phyloP scores from a whole-genome alignment of 1,140 invertebrate species.

The Drosophila bifasciata region DNA sequence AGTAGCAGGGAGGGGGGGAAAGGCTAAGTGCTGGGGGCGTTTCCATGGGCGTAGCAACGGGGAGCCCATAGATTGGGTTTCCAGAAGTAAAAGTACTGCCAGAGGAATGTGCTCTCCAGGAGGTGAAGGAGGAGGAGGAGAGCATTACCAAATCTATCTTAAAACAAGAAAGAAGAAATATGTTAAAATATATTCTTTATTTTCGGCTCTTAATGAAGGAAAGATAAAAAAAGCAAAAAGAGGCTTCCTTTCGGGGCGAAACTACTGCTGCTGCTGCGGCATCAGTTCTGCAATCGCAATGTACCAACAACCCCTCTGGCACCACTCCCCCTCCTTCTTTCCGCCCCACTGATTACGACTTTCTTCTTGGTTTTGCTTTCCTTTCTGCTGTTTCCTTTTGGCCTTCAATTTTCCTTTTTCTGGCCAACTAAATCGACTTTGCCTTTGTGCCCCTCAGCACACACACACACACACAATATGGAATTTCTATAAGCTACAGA shows the following conservation, averaged over 20 bases:
- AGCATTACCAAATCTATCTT: too few species aligned
- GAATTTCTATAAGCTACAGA: slow-evolving; percentile 50
- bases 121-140: too few species aligned
- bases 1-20: slow-evolving; percentile 1
- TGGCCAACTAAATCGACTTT: slow-evolving; percentile 75
- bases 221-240: too few species aligned
- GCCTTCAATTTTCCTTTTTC: slow-evolving; percentile 50
- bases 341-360: slow-evolving; percentile 23
- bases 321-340: slow-evolving; percentile 1
- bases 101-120: too few species aligned
- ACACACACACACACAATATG: slow-evolving; percentile 61
- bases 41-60: slow-evolving; percentile 10
- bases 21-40: slow-evolving; percentile 53
- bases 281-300: slow-evolving; percentile 24
- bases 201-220: too few species aligned
- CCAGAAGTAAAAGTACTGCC: slow-evolving; percentile 1
- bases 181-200: too few species aligned
- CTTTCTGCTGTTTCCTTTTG: slow-evolving; percentile 14
- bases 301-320: too few species aligned
- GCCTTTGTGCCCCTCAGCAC: slow-evolving; percentile 44
- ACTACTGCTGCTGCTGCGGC: not conserved
- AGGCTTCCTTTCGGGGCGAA: slow-evolving; percentile 21
- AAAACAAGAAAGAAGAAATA: too few species aligned
- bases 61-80: not conserved
- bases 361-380: slow-evolving; percentile 12